Percentiles rank a stretch among this genome's conserved stretches.
Conservation (phyloP, 2,113 vertebrate species). For the Coturnix japonica region DNA sequence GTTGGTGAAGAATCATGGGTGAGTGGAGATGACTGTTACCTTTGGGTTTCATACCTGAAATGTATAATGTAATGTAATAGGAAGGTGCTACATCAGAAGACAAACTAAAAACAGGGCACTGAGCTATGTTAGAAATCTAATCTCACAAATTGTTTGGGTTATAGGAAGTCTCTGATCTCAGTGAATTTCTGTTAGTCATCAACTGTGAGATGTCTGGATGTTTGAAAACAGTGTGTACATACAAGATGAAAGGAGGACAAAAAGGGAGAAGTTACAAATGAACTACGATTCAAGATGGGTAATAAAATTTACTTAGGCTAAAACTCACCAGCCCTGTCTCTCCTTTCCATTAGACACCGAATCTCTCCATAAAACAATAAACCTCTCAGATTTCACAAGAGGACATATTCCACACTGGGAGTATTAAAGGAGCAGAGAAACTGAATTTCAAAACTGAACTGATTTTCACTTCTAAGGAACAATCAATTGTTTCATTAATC, state of each 20-base stretch:
- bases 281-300: background rate
- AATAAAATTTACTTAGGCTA: background rate
- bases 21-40: background rate
- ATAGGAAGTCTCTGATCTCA: constrained; percentile 25
- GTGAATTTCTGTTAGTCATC: constrained; percentile 20
- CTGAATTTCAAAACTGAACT: background rate
- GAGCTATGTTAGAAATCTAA: background rate
- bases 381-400: background rate
- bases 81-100: too few relatives aligned
- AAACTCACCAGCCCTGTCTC: background rate
- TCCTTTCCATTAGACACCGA: background rate
- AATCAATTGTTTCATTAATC: background rate
- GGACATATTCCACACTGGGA: background rate
- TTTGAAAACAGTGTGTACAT: constrained; percentile 24
- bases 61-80: too few relatives aligned
- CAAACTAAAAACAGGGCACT: background rate
- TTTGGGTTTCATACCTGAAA: background rate
- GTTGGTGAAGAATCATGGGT: background rate
- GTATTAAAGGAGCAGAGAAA: background rate
- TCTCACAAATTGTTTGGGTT: background rate
- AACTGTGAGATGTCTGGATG: background rate
- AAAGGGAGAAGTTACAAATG: background rate
- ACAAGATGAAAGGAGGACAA: background rate
- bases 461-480: background rate
- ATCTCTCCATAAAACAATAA: background rate